These are phyloP conservation scores for Listronotus oregonensis DNA, from an alignment of 1,140 invertebrate genomes.

Conservation along the genomic window DNA sequence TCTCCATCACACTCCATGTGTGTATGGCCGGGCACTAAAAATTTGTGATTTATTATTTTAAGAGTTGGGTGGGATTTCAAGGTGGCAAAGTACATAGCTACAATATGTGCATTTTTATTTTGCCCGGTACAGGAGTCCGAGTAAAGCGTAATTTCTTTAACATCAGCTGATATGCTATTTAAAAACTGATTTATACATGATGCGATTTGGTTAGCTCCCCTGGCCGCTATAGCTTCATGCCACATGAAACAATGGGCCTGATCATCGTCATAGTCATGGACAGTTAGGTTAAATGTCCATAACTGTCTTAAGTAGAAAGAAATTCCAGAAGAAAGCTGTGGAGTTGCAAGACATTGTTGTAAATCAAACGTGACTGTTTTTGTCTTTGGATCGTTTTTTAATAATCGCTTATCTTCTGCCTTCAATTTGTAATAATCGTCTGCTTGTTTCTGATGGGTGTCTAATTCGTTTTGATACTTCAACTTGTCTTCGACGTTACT, in stretches of 20 bases:
- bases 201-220: slow-evolving; percentile 49
- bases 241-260: slow-evolving; percentile 51
- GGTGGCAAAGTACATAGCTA: slow-evolving; percentile 41
- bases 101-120: slow-evolving; percentile 50
- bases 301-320: slow-evolving; percentile 52
- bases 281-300: slow-evolving; percentile 55
- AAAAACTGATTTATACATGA: slow-evolving; percentile 47
- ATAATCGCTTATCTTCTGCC: too few species aligned
- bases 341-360: slow-evolving; percentile 7
- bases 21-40: slow-evolving; percentile 20
- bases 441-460: neutral
- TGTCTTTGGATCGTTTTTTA: too few species aligned
- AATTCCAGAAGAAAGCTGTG: neutral
- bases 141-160: slow-evolving; percentile 46
- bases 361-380: slow-evolving; percentile 10
- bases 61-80: slow-evolving; percentile 12
- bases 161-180: slow-evolving; percentile 27
- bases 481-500: neutral
- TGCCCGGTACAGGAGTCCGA: slow-evolving; percentile 50
- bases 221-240: slow-evolving; percentile 48
- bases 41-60: slow-evolving; percentile 33
- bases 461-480: neutral
- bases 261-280: slow-evolving; percentile 45
- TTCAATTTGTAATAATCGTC: slow-evolving; percentile 1
- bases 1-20: slow-evolving; percentile 29